Conservation (phyloP, 2,797 vertebrate species). For the Rhyacichthys aspro region DNA sequence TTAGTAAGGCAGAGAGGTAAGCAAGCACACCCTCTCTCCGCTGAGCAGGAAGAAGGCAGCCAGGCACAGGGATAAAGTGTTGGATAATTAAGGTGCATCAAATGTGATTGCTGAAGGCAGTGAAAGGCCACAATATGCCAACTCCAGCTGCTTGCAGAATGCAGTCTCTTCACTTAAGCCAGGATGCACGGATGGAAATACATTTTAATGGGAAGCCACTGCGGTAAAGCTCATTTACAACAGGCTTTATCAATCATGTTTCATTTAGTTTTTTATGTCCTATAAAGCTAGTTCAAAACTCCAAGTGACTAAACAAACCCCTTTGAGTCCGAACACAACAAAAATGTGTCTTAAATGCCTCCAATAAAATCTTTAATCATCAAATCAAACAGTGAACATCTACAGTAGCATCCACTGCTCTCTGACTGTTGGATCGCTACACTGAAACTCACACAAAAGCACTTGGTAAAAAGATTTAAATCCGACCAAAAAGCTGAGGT, state of each 20-base stretch:
- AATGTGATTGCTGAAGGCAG: constrained; percentile 93
- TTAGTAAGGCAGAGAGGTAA: constrained; percentile 96
- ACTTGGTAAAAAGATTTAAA: constrained; percentile 1
- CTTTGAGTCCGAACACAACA: too few species aligned
- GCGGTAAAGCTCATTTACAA: too few species aligned
- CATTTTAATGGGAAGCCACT: constrained; percentile 49
- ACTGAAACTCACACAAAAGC: not conserved
- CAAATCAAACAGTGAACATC: constrained; percentile 6
- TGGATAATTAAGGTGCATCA: constrained; percentile 96
- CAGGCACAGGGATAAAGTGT: constrained; percentile 65
- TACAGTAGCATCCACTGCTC: not conserved
- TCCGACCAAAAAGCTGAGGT: constrained; percentile 28
- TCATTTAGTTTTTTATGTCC: too few species aligned
- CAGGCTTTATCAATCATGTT: too few species aligned
- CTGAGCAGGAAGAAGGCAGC: constrained; percentile 88
- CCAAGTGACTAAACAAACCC: too few species aligned
- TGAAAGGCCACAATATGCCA: constrained; percentile 84
- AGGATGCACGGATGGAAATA: constrained; percentile 42
- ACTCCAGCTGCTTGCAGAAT: constrained; percentile 83
- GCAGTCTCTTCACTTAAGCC: too few species aligned
- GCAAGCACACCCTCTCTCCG: constrained; percentile 95
- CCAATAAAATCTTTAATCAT: not conserved
- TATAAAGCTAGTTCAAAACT: too few species aligned
- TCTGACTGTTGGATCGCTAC: not conserved
- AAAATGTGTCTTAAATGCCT: too few species aligned